Evolutionary conservation across 2,888 invertebrate genomes (phyloP).

Genomic region (Drosophila ustulata): DNA sequence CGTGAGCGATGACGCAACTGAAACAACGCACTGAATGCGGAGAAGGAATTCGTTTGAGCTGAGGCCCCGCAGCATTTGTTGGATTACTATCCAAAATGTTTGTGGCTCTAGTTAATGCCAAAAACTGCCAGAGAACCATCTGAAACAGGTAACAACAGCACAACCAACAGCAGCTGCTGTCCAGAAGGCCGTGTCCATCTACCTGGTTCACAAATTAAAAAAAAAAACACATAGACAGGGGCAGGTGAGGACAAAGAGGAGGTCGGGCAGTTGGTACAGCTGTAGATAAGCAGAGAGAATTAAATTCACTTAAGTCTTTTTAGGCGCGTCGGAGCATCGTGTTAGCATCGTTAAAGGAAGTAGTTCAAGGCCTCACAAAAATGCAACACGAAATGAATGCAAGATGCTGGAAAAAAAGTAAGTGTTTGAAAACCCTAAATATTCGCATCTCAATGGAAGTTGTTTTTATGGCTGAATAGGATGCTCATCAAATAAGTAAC

Average conservation of each 20-base stretch:
- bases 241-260: background rate
- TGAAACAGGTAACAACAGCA: slow-evolving; percentile 43
- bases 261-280: slow-evolving; percentile 33
- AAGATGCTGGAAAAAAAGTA: background rate
- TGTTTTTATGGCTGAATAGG: background rate
- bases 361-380: slow-evolving; percentile 46
- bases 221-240: slow-evolving; percentile 6
- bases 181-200: slow-evolving; percentile 21
- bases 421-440: background rate
- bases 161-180: slow-evolving; percentile 29
- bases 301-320: slow-evolving; percentile 25
- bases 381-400: slow-evolving; percentile 3
- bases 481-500: background rate
- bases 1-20: slow-evolving; percentile 69
- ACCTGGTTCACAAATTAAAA: slow-evolving; percentile 27
- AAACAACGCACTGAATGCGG: slow-evolving; percentile 55
- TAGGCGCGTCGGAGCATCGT: slow-evolving; percentile 11
- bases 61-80: slow-evolving; percentile 41
- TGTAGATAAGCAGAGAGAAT: slow-evolving; percentile 33
- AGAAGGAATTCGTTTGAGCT: slow-evolving; percentile 55
- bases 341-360: slow-evolving; percentile 18
- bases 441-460: background rate
- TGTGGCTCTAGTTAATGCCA: slow-evolving; percentile 24
- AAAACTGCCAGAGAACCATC: slow-evolving; percentile 18
- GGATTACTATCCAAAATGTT: slow-evolving; percentile 48